Evolutionary conservation across 1,140 invertebrate species (phyloP).

Genomic region (Cyrtorhinus lividipennis): DNA sequence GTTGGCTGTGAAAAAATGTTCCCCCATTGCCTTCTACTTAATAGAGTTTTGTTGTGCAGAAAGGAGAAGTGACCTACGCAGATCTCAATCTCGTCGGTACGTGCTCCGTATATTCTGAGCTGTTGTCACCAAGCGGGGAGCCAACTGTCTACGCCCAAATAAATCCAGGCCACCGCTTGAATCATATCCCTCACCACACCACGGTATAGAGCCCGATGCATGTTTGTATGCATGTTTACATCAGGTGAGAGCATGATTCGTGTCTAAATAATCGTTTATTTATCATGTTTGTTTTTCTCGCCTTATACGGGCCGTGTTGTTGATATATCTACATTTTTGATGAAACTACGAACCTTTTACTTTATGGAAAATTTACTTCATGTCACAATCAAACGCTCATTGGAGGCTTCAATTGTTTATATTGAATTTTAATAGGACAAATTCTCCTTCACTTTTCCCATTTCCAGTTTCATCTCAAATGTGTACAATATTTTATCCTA

Average conservation of each 20-base stretch:
- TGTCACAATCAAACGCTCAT: too few species aligned
- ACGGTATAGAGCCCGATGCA: slow-evolving; percentile 16
- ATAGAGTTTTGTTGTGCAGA: slow-evolving; percentile 11
- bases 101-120: slow-evolving; percentile 15
- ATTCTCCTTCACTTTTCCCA: too few species aligned
- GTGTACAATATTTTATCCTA: too few species aligned
- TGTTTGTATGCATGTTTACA: slow-evolving; percentile 25
- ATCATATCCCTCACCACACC: slow-evolving; percentile 13
- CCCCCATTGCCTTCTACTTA: not conserved
- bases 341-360: too few species aligned
- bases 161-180: slow-evolving; percentile 11
- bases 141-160: slow-evolving; percentile 19
- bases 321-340: too few species aligned
- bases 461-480: too few species aligned
- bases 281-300: too few species aligned
- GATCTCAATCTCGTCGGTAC: slow-evolving; percentile 16
- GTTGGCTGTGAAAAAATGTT: not conserved
- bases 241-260: slow-evolving; percentile 28
- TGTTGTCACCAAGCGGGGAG: slow-evolving; percentile 12
- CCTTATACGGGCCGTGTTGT: too few species aligned
- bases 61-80: slow-evolving; percentile 17
- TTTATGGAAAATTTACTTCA: too few species aligned
- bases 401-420: too few species aligned
- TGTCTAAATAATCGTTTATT: not conserved
- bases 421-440: too few species aligned